These are phyloP conservation scores for Elachura formosa DNA, from an alignment of 2,113 vertebrate species.

Conservation along the genomic window DNA sequence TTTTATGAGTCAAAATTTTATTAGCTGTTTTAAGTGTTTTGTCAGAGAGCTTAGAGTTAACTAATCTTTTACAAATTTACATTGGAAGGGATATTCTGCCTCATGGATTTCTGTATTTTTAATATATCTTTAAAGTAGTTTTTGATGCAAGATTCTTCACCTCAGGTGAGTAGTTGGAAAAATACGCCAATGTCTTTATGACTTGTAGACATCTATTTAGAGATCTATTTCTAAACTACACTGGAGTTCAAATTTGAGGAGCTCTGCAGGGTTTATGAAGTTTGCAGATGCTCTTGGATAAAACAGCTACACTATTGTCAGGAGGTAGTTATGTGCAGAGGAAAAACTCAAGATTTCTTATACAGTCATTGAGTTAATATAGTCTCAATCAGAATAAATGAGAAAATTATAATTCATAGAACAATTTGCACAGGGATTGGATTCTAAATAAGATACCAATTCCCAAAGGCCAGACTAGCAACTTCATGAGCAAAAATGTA, in stretches of 20 bases:
- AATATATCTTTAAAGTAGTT: neutral
- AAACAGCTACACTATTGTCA: neutral
- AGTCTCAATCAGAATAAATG: neutral
- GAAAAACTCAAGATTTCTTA: neutral
- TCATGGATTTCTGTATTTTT: neutral
- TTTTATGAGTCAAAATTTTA: neutral
- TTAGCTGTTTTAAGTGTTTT: neutral
- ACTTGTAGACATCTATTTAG: neutral
- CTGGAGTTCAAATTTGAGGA: neutral
- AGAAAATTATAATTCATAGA: neutral
- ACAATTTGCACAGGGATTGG: neutral
- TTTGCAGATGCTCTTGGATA: neutral
- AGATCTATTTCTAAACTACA: too few relatives aligned
- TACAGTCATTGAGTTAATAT: neutral
- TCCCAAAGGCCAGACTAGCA: neutral
- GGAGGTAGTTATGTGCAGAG: neutral
- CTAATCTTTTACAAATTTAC: neutral
- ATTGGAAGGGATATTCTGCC: neutral
- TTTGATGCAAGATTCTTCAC: neutral
- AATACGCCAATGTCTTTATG: neutral
- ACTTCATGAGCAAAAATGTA: neutral
- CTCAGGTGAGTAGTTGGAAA: neutral
- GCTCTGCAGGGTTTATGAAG: neutral
- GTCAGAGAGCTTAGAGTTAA: neutral
- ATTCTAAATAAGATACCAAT: neutral